A percentile compares a stretch with the other conserved stretches of the same genome.
Conservation (phyloP, 2,113 vertebrate species). For the Rhineura floridana region DNA sequence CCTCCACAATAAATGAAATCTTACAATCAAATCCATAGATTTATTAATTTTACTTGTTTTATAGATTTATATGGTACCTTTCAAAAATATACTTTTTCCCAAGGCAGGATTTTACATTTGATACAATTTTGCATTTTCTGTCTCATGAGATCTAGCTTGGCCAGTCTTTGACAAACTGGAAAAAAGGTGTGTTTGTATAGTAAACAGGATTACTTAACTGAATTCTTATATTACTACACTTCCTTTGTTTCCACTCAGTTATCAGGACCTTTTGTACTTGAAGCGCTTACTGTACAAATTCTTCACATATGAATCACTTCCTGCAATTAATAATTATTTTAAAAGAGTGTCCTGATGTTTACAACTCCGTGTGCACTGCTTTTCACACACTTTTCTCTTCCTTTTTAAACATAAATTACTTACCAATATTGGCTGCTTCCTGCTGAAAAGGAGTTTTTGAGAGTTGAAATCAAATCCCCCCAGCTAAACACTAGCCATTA, state of each 20-base stretch:
- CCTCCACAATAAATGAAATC: not conserved
- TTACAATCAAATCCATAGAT: conserved; percentile 18
- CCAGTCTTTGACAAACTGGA: conserved; percentile 5
- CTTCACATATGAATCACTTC: conserved; percentile 43
- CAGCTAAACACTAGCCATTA: conserved; percentile 23
- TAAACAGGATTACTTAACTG: conserved; percentile 6
- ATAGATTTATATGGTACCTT: not conserved
- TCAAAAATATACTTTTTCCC: not conserved
- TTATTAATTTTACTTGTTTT: not conserved
- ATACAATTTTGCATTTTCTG: conserved; percentile 4
- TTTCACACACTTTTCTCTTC: conserved; percentile 49
- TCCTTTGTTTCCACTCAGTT: conserved; percentile 17
- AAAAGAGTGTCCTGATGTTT: conserved; percentile 28
- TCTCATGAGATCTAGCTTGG: conserved; percentile 16
- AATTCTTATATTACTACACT: conserved; percentile 10
- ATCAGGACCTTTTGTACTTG: conserved; percentile 44
- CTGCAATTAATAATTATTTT: conserved; percentile 23
- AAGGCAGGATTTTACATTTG: not conserved
- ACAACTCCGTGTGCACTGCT: conserved; percentile 35
- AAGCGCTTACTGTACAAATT: not conserved
- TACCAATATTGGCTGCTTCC: not conserved
- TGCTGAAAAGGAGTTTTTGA: not conserved
- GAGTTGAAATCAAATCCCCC: fast-evolving
- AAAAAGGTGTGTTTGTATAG: not conserved
- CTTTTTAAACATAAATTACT: conserved; percentile 31